A percentile compares a stretch with the other conserved stretches of the same genome.
Conservation (phyloP, 2,113 vertebrate genomes). For the Rhizomys pruinosus region DNA sequence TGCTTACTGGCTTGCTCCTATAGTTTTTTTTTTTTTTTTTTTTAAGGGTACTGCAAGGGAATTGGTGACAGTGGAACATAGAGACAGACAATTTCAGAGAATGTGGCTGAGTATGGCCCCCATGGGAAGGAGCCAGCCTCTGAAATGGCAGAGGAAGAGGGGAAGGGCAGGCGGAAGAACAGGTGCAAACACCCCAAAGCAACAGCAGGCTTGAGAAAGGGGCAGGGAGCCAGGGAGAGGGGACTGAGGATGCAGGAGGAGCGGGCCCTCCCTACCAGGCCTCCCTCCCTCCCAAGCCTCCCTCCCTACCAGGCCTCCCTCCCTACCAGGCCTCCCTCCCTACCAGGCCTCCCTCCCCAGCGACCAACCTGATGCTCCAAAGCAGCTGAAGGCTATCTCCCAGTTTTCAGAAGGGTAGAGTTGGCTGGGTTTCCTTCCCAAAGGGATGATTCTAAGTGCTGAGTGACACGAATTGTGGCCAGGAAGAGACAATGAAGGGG, state of each 20-base stretch:
- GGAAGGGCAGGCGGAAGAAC: not conserved
- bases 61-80: not conserved
- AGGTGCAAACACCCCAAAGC: not conserved
- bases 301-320: not conserved
- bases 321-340: not conserved
- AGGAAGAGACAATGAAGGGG: not conserved
- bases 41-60: not conserved
- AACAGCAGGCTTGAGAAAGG: not conserved
- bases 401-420: not conserved
- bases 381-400: not conserved
- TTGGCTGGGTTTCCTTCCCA: not conserved
- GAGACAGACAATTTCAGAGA: not conserved
- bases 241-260: not conserved
- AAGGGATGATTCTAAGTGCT: not conserved
- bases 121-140: not conserved
- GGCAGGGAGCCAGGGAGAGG: not conserved
- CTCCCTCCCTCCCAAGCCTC: not conserved
- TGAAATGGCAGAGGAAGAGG: too few species aligned
- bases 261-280: not conserved
- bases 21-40: too few species aligned
- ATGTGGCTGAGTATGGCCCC: not conserved
- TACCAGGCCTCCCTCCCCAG: not conserved
- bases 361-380: accelerated
- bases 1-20: too few species aligned
- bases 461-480: not conserved